Evolutionary conservation across 2,797 vertebrate species (phyloP), one percentile per base, ranked within the genome.

Genomic region (Borostomias antarcticus): DNA sequence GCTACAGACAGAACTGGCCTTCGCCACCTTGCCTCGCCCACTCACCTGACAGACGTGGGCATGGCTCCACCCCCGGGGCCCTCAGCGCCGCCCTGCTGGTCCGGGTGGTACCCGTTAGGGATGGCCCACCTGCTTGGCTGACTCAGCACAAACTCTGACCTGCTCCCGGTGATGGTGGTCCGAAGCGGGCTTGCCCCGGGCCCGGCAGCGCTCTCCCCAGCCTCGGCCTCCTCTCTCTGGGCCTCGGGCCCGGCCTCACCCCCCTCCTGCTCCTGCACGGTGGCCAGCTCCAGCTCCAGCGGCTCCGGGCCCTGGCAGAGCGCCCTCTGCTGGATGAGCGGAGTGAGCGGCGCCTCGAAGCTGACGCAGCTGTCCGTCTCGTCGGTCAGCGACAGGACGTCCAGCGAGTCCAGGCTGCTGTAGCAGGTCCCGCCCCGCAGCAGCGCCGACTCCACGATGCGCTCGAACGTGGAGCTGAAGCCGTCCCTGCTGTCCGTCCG

Each of bases 301-400:
- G 92, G 91, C 80, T 98, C 96, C 0, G 96, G 95, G 64, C 93
- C 94, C 61, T 94, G 94, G 21, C 90, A 75, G 57, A 95, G 92
- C 48, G 91, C 92, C 88, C 96, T 93, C 86, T 98, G 96, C 88
- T 98, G 96, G 87, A 98, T 98, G 84, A 98, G 92, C 0, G 96
- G 96, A 0, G 96, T 98, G 70, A 98, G 94, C 0, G 96, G 96
- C 0, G 96, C 96, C 79, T 98, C 96, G 0, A 98, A 97, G 74
- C 96, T 98, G 76, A 98, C 94, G 1, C 96, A 98, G 90, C 96
- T 98, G 89, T 98, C 96, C 0, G 96, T 97, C 91, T 98, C 96
- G 0, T 98, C 96, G 0, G 96, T 98, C 74, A 98, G 95, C 6
- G 96, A 98, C 76, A 98, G 90, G 77, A 96, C 95, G 0, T 98